Conservation (phyloP, 2,888 invertebrate species). For the Operophtera brumata region DNA sequence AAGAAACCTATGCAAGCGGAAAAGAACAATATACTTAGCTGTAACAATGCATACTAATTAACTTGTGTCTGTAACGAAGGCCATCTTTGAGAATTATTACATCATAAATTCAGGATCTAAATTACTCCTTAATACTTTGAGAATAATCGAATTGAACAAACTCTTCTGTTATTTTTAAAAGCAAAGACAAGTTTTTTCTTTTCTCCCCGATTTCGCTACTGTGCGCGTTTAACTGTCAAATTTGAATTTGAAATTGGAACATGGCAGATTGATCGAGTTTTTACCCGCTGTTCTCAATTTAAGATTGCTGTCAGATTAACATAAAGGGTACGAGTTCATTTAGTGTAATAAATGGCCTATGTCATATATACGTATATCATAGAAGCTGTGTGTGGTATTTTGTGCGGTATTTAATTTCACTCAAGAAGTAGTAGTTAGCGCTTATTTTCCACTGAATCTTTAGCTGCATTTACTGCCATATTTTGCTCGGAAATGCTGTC, state of each 20-base stretch:
- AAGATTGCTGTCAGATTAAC: constrained; percentile 51
- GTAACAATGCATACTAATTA: constrained; percentile 61
- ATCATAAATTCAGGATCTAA: constrained; percentile 62
- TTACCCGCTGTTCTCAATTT: constrained; percentile 41
- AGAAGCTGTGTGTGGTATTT: constrained; percentile 12
- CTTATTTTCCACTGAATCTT: too few relatives aligned
- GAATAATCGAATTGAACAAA: constrained; percentile 58
- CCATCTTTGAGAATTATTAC: constrained; percentile 63
- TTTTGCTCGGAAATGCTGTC: too few relatives aligned
- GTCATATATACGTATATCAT: constrained; percentile 4
- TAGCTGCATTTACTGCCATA: too few relatives aligned
- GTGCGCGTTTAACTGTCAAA: constrained; percentile 54
- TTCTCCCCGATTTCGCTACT: constrained; percentile 36
- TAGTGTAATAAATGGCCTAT: constrained; percentile 11
- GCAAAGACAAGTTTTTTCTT: constrained; percentile 18
- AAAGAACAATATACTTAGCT: constrained; percentile 47
- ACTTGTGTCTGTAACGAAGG: constrained; percentile 49
- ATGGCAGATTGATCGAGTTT: constrained; percentile 45
- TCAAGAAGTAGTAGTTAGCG: too few relatives aligned
- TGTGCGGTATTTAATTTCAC: too few relatives aligned
- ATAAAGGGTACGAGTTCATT: constrained; percentile 34
- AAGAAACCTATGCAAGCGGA: constrained; percentile 37
- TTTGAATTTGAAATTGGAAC: constrained; percentile 61
- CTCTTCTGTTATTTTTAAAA: constrained; percentile 31
- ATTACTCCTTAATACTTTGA: constrained; percentile 73